Base-by-base conservation (phyloP, 2,888 invertebrate species). In the Nycteola revayana region DNA sequence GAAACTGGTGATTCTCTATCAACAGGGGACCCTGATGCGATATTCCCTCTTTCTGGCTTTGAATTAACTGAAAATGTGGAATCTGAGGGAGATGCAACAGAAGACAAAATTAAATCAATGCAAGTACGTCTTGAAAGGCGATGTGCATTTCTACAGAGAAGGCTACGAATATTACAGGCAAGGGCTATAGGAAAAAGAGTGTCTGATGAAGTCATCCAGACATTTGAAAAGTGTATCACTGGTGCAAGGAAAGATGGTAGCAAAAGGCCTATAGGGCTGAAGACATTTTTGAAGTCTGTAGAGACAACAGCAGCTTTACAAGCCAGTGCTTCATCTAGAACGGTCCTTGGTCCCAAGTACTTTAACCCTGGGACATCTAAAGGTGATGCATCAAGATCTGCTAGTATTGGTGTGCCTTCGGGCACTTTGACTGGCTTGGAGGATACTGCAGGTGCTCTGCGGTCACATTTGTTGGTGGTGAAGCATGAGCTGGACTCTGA, bases 401-500 rank as follows among this genome's bases (percentile, higher is more conserved):
- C 94, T 6, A 69, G 79, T 22, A 60, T 86, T 32, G 86, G 87
- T 1, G 75, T 88, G 49, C 59, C 85, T 78, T 96, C 62, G 86
- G 95, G 71, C 89, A 95, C 76, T 77, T 91, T 86, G 90, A 92
- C 57, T 90, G 95, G 77, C 62, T 90, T 96, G 47, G 93, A 93
- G 48, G 92, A 91, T 44, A 92, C 95, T 1, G 90, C 94, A 0
- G 95, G 95, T 9, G 91, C 94, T 9, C 75, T 97, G 43, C 90
- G 92, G 28, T 91, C 93, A 0, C 94, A 95, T 72, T 77, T 97
- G 52, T 90, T 92, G 11, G 89, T 94, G 46, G 91, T 96, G 35
- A 94, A 95, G 69, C 89, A 90, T 40, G 93, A 93, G 59, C 89
- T 96, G 47, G 98, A 98, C 78, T 96, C 97, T 1, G 98, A 98